phyloP scores from a whole-genome alignment of 1,140 invertebrate species.

The Pseudoatta argentina region DNA sequence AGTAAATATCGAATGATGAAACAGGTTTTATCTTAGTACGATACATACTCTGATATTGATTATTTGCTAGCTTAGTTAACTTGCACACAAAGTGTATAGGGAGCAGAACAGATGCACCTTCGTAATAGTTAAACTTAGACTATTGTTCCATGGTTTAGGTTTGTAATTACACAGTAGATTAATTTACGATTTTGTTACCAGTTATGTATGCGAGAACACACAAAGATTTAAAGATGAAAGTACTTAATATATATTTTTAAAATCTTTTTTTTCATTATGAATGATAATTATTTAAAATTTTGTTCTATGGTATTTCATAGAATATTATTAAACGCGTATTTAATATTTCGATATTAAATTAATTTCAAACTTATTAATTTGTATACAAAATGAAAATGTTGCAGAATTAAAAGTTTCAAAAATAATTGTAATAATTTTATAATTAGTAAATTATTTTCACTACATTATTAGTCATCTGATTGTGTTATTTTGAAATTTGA shows the following conservation, averaged over 20 bases:
- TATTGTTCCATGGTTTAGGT: not conserved
- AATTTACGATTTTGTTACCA: constrained; percentile 10
- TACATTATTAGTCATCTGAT: too few relatives aligned
- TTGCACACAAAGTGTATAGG: not conserved
- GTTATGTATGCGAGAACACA: not conserved
- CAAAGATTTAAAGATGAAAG: not conserved
- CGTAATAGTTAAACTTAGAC: not conserved
- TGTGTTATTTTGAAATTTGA: not conserved
- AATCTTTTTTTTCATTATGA: not conserved
- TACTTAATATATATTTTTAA: constrained; percentile 6
- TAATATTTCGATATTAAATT: too few relatives aligned
- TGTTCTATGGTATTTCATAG: not conserved
- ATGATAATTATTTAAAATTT: not conserved
- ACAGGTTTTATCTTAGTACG: constrained; percentile 10
- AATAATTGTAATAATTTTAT: too few relatives aligned
- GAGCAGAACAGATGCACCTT: not conserved
- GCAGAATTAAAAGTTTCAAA: too few relatives aligned
- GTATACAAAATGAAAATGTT: too few relatives aligned
- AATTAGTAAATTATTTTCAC: too few relatives aligned
- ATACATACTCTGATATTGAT: not conserved
- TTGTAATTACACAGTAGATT: constrained; percentile 16
- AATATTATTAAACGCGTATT: not conserved
- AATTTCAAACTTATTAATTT: too few relatives aligned
- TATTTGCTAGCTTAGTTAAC: not conserved
- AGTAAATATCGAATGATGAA: not conserved